Evolutionary conservation across 2,113 vertebrate genomes (phyloP).

Genomic region (Callithrix jacchus): DNA sequence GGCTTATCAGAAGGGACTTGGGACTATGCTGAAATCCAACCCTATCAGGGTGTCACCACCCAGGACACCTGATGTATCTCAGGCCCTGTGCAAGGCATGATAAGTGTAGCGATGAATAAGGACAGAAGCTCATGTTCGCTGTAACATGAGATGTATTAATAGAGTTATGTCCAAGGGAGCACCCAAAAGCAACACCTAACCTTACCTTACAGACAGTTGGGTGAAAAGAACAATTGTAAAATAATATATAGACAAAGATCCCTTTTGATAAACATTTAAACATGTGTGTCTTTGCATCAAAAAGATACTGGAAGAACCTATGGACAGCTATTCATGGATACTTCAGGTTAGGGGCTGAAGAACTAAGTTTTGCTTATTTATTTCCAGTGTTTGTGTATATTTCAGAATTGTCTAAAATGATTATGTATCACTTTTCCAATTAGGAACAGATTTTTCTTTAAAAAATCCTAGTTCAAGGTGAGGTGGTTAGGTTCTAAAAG

Average conservation of each 20-base stretch:
- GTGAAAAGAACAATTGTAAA: background rate
- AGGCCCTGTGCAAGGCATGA: background rate
- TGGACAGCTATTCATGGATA: background rate
- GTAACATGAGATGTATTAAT: background rate
- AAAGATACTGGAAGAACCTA: background rate
- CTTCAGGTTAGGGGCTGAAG: background rate
- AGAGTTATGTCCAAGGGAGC: background rate
- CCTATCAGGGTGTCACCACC: slow-evolving; percentile 29
- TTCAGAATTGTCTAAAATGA: background rate
- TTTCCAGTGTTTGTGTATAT: background rate
- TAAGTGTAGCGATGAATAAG: background rate
- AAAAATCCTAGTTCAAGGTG: background rate
- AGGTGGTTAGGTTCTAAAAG: background rate
- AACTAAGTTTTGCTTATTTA: background rate
- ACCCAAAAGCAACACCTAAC: background rate
- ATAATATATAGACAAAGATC: background rate
- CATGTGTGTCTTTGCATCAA: background rate
- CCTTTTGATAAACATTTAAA: background rate
- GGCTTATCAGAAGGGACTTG: slow-evolving; percentile 62
- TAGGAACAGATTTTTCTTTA: background rate
- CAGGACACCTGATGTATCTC: background rate
- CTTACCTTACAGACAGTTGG: background rate
- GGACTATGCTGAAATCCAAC: slow-evolving; percentile 69
- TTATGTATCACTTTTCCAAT: background rate
- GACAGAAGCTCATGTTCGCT: background rate